phyloP scores from a whole-genome alignment of 2,888 invertebrate genomes.

The Amiota mariae region DNA sequence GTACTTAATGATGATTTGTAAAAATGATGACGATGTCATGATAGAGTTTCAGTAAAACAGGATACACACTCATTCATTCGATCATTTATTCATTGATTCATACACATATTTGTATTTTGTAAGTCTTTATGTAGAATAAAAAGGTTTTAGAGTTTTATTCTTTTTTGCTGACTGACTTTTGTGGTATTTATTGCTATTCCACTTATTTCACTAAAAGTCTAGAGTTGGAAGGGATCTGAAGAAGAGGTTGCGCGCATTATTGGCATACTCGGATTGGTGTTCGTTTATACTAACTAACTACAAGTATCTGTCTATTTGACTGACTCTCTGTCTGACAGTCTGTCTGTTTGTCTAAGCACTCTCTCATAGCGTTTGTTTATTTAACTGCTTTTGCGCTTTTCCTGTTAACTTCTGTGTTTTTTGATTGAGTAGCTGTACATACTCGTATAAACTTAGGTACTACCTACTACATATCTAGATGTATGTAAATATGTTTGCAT shows the following conservation, averaged over 20 bases:
- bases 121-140: background rate
- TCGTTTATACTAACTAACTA: conserved; percentile 21
- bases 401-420: conserved; percentile 17
- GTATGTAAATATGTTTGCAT: background rate
- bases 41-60: background rate
- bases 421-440: background rate
- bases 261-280: conserved; percentile 5
- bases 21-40: background rate
- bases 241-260: background rate
- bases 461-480: too few relatives aligned
- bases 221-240: background rate
- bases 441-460: background rate
- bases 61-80: conserved; percentile 1
- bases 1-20: conserved; percentile 29
- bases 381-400: conserved; percentile 26
- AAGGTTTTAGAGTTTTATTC: background rate
- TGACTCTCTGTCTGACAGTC: conserved; percentile 17
- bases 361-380: conserved; percentile 5
- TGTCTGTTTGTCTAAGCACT: conserved; percentile 4
- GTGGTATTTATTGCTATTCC: conserved; percentile 39
- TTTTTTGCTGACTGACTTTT: conserved; percentile 12
- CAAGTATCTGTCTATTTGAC: conserved; percentile 13
- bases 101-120: background rate
- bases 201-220: background rate
- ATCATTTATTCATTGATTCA: background rate